A percentile compares a stretch with the other conserved stretches of the same genome.
These are phyloP conservation scores for Cyphomyrus discorhynchus DNA, from an alignment of 2,113 vertebrate genomes.

Conservation along the genomic window DNA sequence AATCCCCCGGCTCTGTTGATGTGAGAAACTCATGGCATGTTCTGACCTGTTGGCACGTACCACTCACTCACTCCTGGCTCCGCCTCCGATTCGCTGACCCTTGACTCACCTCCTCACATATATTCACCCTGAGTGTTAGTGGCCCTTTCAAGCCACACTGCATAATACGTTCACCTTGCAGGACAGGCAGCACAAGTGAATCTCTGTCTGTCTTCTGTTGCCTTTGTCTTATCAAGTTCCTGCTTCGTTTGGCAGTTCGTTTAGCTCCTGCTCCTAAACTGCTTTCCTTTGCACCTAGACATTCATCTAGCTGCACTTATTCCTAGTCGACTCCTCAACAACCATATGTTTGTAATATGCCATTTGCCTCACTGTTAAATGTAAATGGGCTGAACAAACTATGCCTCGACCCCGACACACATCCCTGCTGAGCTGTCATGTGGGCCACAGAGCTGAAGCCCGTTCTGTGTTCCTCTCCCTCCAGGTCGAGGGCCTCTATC, in stretches of 20 bases:
- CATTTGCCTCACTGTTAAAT: neutral
- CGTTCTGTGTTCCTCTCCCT: constrained; percentile 14
- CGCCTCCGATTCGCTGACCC: neutral
- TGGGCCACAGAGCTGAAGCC: neutral
- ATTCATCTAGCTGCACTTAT: neutral
- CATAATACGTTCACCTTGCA: neutral
- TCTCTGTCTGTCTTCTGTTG: neutral
- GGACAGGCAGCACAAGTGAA: neutral
- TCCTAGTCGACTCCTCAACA: neutral
- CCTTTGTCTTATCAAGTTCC: neutral
- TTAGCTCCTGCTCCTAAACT: neutral
- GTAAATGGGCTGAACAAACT: neutral
- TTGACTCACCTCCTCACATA: neutral
- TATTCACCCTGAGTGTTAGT: neutral
- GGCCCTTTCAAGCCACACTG: neutral
- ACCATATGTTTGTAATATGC: neutral
- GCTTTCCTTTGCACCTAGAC: neutral
- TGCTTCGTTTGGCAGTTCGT: neutral
- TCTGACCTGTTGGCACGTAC: neutral
- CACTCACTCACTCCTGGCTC: neutral
- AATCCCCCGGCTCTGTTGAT: neutral
- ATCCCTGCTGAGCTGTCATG: neutral
- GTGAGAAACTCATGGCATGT: neutral
- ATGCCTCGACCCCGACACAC: neutral
- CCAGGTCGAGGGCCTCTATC: constrained; percentile 64